Percentiles rank a stretch among this genome's conserved stretches.
phyloP scores from a whole-genome alignment of 2,888 invertebrate genomes.

The Hyles lineata region DNA sequence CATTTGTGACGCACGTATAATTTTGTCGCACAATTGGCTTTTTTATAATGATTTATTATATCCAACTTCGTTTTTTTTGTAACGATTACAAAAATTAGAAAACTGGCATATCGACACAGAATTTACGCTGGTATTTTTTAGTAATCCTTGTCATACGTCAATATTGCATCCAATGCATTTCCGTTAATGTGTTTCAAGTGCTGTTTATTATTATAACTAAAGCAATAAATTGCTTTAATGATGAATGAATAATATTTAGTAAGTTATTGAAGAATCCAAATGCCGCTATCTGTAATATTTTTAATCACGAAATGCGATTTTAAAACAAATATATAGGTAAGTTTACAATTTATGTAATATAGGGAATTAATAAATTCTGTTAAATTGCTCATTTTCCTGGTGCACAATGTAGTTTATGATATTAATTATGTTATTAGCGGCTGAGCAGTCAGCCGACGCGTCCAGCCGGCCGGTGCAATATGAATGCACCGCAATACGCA shows the following conservation, averaged over 20 bases:
- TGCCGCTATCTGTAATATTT: no score
- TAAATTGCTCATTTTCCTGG: not conserved
- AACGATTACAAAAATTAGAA: constrained; percentile 3
- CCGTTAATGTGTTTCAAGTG: not conserved
- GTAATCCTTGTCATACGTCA: constrained; percentile 2
- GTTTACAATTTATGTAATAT: no score
- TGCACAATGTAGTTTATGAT: not conserved
- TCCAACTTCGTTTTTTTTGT: constrained; percentile 8
- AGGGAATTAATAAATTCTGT: no score
- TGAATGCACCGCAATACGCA: constrained; percentile 46
- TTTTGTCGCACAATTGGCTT: constrained; percentile 27
- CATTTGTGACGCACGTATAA: constrained; percentile 15
- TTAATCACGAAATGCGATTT: no score
- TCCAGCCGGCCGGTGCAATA: constrained; percentile 40
- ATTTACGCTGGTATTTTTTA: not conserved
- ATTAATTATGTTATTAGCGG: not conserved
- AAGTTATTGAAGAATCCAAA: no score
- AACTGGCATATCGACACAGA: constrained; percentile 2
- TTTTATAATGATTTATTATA: constrained; percentile 20
- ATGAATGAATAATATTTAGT: no score
- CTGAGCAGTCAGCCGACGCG: constrained; percentile 16
- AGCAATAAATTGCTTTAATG: not conserved
- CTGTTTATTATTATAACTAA: not conserved
- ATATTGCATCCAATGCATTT: not conserved
- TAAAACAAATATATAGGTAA: no score